phyloP scores from a whole-genome alignment of 2,113 vertebrate genomes.

The Glaucidium brasilianum region DNA sequence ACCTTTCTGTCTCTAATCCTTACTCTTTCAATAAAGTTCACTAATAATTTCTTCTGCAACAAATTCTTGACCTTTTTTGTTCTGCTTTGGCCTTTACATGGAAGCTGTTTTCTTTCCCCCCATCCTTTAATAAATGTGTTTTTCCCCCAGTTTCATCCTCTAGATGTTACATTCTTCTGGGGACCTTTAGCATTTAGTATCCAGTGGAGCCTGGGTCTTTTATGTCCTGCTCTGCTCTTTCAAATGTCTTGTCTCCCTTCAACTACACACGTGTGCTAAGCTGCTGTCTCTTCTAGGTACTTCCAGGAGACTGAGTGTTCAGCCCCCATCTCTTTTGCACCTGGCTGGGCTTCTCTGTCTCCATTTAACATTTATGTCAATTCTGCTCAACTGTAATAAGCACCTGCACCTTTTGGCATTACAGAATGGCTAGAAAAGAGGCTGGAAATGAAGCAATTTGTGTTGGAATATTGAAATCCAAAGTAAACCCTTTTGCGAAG shows the following conservation, averaged over 20 bases:
- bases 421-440: background rate
- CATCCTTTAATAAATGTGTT: background rate
- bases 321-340: background rate
- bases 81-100: background rate
- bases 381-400: background rate
- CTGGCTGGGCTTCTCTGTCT: background rate
- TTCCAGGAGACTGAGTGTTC: background rate
- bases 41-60: background rate
- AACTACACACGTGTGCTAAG: background rate
- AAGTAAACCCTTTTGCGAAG: background rate
- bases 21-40: slow-evolving; percentile 17
- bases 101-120: background rate
- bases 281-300: background rate
- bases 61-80: background rate
- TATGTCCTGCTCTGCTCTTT: background rate
- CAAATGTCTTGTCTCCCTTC: background rate
- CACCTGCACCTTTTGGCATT: background rate
- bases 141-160: background rate
- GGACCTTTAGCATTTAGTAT: background rate
- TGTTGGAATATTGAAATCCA: background rate
- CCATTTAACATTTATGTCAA: background rate
- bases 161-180: background rate
- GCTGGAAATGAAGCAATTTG: background rate
- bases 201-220: background rate
- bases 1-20: background rate